Evolutionary conservation across 2,113 vertebrate species (phyloP).

Genomic region (Seriola aureovittata): DNA sequence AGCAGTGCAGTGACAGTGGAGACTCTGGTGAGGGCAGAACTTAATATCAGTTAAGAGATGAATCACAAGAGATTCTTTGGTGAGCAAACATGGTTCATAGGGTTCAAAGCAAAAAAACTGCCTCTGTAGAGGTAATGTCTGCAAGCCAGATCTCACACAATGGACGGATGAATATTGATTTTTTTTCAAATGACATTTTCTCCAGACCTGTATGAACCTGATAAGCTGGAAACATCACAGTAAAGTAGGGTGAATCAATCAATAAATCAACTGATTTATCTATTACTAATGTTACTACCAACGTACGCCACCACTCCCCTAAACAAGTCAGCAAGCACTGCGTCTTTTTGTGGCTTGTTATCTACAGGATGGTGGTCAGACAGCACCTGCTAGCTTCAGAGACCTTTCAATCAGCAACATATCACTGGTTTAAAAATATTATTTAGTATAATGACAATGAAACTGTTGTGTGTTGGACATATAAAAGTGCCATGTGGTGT

Average conservation of each 20-base stretch:
- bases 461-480: not conserved
- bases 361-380: not conserved
- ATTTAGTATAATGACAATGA: not conserved
- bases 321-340: not conserved
- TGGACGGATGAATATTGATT: constrained; percentile 1
- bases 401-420: too few relatives aligned
- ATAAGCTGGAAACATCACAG: not conserved
- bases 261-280: constrained; percentile 5
- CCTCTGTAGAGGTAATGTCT: constrained; percentile 19
- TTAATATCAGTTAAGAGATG: not conserved
- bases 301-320: too few relatives aligned
- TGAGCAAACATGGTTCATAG: constrained; percentile 14
- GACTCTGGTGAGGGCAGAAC: not conserved
- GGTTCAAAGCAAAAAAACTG: constrained; percentile 17
- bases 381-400: too few relatives aligned
- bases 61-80: constrained; percentile 20
- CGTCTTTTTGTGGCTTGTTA: not conserved
- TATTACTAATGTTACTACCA: not conserved
- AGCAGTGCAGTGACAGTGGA: constrained; percentile 18
- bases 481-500: not conserved
- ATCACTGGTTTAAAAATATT: too few relatives aligned
- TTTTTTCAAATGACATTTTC: constrained; percentile 13
- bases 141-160: not conserved
- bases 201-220: not conserved
- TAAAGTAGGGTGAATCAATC: not conserved